These are phyloP conservation scores for Steatocranus sp. DNA, from an alignment of 2,797 vertebrate genomes.

Conservation along the genomic window DNA sequence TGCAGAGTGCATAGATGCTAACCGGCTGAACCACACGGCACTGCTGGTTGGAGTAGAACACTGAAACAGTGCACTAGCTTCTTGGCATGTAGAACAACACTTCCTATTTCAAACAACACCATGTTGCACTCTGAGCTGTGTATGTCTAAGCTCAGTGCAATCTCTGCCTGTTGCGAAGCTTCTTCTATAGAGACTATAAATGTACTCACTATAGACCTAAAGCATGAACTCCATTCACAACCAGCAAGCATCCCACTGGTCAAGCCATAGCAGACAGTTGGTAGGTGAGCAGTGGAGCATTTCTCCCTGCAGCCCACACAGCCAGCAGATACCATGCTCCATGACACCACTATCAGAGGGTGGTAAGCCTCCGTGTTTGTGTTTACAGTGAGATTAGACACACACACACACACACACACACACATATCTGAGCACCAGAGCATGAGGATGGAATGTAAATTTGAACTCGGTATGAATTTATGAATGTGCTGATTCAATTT, in stretches of 20 bases:
- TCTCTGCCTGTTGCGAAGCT: background rate
- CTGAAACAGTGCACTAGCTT: background rate
- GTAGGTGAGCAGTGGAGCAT: slow-evolving; percentile 24
- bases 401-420: slow-evolving; percentile 19
- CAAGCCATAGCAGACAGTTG: slow-evolving; percentile 7
- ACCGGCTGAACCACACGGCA: background rate
- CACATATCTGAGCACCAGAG: slow-evolving; percentile 5
- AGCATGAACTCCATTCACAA: slow-evolving; percentile 6
- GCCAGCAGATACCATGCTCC: slow-evolving; percentile 34
- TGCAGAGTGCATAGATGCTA: background rate
- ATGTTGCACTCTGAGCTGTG: background rate
- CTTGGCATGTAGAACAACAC: background rate
- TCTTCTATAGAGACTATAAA: background rate
- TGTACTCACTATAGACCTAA: background rate
- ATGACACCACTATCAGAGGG: slow-evolving; percentile 37
- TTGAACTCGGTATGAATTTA: slow-evolving; percentile 38
- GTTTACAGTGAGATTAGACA: slow-evolving; percentile 58
- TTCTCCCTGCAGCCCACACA: slow-evolving; percentile 9
- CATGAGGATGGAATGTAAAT: slow-evolving; percentile 47
- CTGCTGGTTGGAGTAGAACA: background rate
- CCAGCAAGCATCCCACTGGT: slow-evolving; percentile 8
- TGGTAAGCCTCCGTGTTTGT: slow-evolving; percentile 30
- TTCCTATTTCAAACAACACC: background rate
- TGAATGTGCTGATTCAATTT: slow-evolving; percentile 52
- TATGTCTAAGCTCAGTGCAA: background rate